Conservation (phyloP, 2,113 vertebrate species). For the Egretta garzetta region DNA sequence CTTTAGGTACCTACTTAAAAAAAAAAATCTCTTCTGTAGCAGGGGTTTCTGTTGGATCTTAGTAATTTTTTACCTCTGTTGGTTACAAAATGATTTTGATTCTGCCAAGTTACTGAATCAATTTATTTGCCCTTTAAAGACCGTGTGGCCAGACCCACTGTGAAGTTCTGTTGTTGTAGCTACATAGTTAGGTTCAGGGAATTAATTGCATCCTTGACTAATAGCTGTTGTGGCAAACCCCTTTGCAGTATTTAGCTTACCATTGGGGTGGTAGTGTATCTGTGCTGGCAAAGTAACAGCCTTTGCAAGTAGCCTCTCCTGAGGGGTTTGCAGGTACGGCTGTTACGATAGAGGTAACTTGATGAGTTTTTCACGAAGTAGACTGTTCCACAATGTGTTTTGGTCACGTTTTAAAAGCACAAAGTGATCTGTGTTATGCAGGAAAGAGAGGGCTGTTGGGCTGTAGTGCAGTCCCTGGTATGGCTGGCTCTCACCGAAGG, state of each 20-base stretch:
- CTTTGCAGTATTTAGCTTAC: not conserved
- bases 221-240: not conserved
- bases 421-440: not conserved
- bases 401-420: not conserved
- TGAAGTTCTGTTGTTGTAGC: not conserved
- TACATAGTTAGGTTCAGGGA: not conserved
- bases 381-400: not conserved
- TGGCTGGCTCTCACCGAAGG: not conserved
- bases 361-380: not conserved
- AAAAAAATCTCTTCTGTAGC: not conserved
- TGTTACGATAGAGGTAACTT: not conserved
- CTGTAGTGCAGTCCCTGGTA: not conserved
- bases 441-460: not conserved
- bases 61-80: not conserved
- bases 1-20: not conserved
- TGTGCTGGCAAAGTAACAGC: not conserved
- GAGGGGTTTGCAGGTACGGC: not conserved
- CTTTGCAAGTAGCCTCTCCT: not conserved
- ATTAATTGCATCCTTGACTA: conserved; percentile 1
- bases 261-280: not conserved
- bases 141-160: not conserved
- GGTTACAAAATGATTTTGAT: not conserved
- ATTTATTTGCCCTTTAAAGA: not conserved
- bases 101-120: not conserved
- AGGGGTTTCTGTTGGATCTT: not conserved